These are phyloP conservation scores for Tribolium castaneum DNA, from an alignment of 1,140 invertebrate genomes.

Conservation along the genomic window DNA sequence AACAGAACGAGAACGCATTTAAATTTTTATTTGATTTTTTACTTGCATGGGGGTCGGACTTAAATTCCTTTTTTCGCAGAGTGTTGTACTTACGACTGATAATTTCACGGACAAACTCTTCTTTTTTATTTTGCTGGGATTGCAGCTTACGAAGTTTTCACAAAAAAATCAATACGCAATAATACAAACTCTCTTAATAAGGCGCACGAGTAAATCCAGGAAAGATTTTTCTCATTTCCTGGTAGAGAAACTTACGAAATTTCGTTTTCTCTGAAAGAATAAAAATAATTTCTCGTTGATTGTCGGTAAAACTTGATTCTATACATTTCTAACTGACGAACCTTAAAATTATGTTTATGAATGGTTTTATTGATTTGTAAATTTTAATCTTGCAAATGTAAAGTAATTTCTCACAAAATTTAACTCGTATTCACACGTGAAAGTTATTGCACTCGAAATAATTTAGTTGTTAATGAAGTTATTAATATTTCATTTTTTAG, in stretches of 20 bases:
- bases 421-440: no score
- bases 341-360: no score
- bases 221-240: neutral
- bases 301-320: neutral
- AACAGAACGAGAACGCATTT: slow-evolving; percentile 30
- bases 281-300: neutral
- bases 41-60: neutral
- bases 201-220: neutral
- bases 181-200: slow-evolving; percentile 15
- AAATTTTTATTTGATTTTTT: slow-evolving; percentile 41
- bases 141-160: neutral
- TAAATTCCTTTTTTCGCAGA: neutral
- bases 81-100: no score
- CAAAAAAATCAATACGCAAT: slow-evolving; percentile 7
- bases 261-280: neutral
- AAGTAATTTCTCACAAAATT: no score
- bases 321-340: neutral
- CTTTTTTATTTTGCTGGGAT: neutral
- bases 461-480: no score
- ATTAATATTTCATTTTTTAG: no score
- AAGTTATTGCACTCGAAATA: no score
- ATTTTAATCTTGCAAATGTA: no score
- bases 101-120: neutral
- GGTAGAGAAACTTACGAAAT: neutral
- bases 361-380: no score